Evolutionary conservation across 2,888 invertebrate species (phyloP), one percentile per base, ranked within the genome.

Genomic region (Lepas anatifera): DNA sequence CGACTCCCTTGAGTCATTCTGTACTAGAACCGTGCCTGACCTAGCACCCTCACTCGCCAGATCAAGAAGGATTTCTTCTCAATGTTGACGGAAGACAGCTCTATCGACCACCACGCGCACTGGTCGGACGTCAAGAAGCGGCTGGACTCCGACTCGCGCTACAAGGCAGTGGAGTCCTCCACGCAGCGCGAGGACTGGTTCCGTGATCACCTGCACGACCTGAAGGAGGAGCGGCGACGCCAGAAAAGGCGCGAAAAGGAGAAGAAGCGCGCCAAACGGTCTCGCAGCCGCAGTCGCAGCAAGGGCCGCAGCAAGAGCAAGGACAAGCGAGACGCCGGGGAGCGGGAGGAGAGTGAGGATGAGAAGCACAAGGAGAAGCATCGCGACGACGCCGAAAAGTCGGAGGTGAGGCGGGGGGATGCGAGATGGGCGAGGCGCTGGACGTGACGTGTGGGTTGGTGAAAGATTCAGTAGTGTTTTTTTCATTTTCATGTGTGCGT

Each of bases 51-150:
- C 64, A 25, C 27, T 32, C 37, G 18, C 69, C 74, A 85, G 84
- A 78, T 81, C 69, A 84, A 83, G 76, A 78, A 81, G 79, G 95
- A 96, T 78, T 99, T 96, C 85, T 83, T 95, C 78, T 85, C 87
- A 72, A 86, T 98, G 81, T 86, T 99, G 75, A 89, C 90, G 77
- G 97, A 97, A 78, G 87, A 89, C 75, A 86, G 89, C 76, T 87
- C 89, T 70, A 87, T 97, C 69, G 95, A 95, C 79, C 87, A 95
- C 7, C 94, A 95, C 80, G 86, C 92, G 11, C 88, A 94, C 71
- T 99, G 98, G 97, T 86, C 89, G 71, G 95, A 97, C 72, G 87
- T 90, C 22, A 98, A 97, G 84, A 94, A 97, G 83, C 90, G 90
- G 77, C 83, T 98, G 35, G 96, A 97, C 77, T 80, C 86, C 0